Evolutionary conservation across 1,140 invertebrate species (phyloP), one percentile per base, ranked within the genome.

Genomic region (Eufriesea mexicana): DNA sequence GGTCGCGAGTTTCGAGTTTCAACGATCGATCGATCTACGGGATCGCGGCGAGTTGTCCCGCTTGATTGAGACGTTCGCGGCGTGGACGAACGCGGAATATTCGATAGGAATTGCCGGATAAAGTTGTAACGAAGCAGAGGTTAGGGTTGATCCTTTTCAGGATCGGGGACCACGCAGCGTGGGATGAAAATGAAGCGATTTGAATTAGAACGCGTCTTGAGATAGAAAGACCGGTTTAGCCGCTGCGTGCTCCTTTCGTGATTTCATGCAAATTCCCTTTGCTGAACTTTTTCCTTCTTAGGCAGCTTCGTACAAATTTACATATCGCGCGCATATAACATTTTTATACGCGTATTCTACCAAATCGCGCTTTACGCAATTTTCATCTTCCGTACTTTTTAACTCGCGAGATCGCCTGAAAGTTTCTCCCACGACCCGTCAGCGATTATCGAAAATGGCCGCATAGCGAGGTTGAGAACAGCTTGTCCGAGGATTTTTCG

Each of bases 1-100:
- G 42, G 54, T 67, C 68, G n/a, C 14, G 83, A 23, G 28, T 2
- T 54, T 35, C 51, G 68, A 68, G 25, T 51, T 72, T 72, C 59
- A 67, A 73, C 67, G 49, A 66, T 81, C 61, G 79, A 81, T 54
- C 68, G 49, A 54, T 70, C 1, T 18, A 28, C 20, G n/a, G n/a
- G n/a, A n/a, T n/a, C n/a, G n/a, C 23, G 64, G 2, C 10, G 54
- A 47, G 54, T 18, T 8, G 25, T 45, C 23, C 16, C 18, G 45
- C 25, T 49, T 47, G 79, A 81, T 75, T 76, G 62, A 81, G 79
- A 81, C 79, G 72, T 81, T 47, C 5, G 42, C n/a, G 12, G 9
- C 5, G 49, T 16, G 6, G 47, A 25, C 25, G 25, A 5, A 49
- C 61, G 20, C 49, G 25, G 71, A 67, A 76, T 75, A 76, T 67